These are phyloP conservation scores for Dascillus cervinus DNA, from an alignment of 2,888 invertebrate species.

Conservation along the genomic window DNA sequence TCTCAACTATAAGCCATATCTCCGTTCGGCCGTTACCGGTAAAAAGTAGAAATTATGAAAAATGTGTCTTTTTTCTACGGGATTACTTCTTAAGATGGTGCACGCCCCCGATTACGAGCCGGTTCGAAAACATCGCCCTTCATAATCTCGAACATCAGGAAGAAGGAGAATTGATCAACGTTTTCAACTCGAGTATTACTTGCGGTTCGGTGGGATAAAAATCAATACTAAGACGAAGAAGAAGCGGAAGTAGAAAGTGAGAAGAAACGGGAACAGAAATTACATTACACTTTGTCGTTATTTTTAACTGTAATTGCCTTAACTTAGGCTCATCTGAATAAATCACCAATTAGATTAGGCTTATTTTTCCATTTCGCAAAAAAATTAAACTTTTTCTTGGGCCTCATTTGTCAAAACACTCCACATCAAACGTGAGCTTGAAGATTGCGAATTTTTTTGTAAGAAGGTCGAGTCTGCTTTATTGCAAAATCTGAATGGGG, in stretches of 20 bases:
- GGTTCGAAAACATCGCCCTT: conserved; percentile 7
- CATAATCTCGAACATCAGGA: conserved; percentile 9
- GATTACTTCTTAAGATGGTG: conserved; percentile 30
- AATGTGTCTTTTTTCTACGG: conserved; percentile 29
- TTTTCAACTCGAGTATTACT: conserved; percentile 30
- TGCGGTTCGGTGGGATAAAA: conserved; percentile 36
- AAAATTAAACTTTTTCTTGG: neutral
- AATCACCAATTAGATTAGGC: conserved; percentile 5
- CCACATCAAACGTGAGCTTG: neutral
- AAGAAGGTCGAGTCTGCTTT: conserved; percentile 1
- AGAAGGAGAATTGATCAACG: conserved; percentile 18
- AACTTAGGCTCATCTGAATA: conserved; percentile 14
- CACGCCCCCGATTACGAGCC: conserved; percentile 24
- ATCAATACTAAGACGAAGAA: conserved; percentile 28
- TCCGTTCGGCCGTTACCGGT: conserved; percentile 21
- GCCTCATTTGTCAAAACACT: too few species aligned
- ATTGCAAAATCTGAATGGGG: conserved; percentile 9
- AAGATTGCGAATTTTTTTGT: too few species aligned
- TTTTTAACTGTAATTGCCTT: conserved; percentile 18
- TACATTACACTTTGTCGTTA: conserved; percentile 19
- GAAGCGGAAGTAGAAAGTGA: conserved; percentile 32
- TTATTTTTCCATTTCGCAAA: neutral
- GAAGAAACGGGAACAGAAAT: conserved; percentile 21
- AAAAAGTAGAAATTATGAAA: conserved; percentile 31
- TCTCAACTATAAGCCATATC: conserved; percentile 22